These are phyloP conservation scores for Pseudochromis fuscus DNA, from an alignment of 2,797 vertebrate genomes.

Conservation along the genomic window DNA sequence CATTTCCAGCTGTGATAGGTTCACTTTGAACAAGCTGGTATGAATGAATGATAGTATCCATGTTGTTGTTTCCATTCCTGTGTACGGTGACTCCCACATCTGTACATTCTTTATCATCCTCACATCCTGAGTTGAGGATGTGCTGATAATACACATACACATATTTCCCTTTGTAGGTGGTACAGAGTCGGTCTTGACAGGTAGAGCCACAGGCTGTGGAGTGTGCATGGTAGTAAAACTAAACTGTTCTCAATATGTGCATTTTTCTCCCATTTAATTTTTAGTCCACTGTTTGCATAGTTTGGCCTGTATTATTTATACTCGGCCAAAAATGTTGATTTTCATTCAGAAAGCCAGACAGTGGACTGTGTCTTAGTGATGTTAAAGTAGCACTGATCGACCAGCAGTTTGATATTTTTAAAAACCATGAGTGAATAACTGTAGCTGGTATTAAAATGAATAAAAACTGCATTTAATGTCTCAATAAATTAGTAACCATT, in stretches of 20 bases:
- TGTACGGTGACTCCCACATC: slow-evolving; percentile 48
- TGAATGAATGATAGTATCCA: slow-evolving; percentile 16
- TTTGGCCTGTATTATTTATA: neutral
- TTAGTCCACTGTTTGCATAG: neutral
- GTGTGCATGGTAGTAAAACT: slow-evolving; percentile 9
- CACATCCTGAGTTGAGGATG: slow-evolving; percentile 56
- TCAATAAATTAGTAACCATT: neutral
- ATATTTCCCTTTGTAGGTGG: slow-evolving; percentile 10
- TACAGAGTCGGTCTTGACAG: slow-evolving; percentile 24
- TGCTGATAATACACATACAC: slow-evolving; percentile 39
- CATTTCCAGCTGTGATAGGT: too few relatives aligned
- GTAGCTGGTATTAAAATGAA: too few relatives aligned
- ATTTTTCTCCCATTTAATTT: neutral
- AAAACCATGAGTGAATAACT: too few relatives aligned
- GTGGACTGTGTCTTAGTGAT: neutral
- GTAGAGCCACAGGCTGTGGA: slow-evolving; percentile 18
- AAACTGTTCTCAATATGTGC: slow-evolving; percentile 4
- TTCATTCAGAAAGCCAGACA: neutral
- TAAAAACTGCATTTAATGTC: too few relatives aligned
- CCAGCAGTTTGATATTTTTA: neutral
- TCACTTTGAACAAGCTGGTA: too few relatives aligned
- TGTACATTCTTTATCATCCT: slow-evolving; percentile 65
- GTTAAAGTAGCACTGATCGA: neutral
- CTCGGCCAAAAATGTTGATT: neutral
- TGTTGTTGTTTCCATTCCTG: slow-evolving; percentile 31